These are phyloP conservation scores for Hypanus sabinus DNA, from an alignment of 2,113 vertebrate genomes.

Conservation along the genomic window DNA sequence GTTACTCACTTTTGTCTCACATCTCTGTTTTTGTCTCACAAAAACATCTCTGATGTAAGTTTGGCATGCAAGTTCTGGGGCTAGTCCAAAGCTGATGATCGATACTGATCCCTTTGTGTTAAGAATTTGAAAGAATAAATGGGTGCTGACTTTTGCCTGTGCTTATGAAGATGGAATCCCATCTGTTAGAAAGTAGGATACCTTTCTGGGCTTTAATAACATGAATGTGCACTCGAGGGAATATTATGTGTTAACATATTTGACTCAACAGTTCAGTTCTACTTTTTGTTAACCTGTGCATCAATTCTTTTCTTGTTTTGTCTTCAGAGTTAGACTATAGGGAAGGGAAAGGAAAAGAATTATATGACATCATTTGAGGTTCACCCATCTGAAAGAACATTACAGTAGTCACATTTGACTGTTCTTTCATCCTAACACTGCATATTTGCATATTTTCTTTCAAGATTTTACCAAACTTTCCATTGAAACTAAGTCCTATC, in stretches of 20 bases:
- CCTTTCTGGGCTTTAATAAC: background rate
- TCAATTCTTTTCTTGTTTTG: background rate
- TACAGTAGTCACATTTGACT: too few species aligned
- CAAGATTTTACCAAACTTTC: too few species aligned
- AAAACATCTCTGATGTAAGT: background rate
- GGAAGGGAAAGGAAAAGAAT: background rate
- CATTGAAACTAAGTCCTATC: too few species aligned
- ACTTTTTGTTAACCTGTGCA: background rate
- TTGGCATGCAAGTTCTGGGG: background rate
- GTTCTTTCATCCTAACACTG: too few species aligned
- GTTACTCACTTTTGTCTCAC: background rate
- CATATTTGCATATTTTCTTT: too few species aligned
- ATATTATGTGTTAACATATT: background rate
- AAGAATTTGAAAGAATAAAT: background rate
- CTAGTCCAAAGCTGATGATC: background rate
- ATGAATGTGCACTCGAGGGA: background rate
- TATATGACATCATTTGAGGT: background rate
- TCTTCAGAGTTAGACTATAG: background rate
- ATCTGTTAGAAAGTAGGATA: background rate
- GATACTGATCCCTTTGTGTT: background rate
- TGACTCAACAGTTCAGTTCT: background rate
- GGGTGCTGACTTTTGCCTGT: background rate
- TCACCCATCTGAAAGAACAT: too few species aligned
- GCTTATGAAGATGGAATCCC: background rate
- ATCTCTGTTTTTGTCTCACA: too few species aligned